phyloP scores from a whole-genome alignment of 2,113 vertebrate species.

The Terrapene triunguis region DNA sequence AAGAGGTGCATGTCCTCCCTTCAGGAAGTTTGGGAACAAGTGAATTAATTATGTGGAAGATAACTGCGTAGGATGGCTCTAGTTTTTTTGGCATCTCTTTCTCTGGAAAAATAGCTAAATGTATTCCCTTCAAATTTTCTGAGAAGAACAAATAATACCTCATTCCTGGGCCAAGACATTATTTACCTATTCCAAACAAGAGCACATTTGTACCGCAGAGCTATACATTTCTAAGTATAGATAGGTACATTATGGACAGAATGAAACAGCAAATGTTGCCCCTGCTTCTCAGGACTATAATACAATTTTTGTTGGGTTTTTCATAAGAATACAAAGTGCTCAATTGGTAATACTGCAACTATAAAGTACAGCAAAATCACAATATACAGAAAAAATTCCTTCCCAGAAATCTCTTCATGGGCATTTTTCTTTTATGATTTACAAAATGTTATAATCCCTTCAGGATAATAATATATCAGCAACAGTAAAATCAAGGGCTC shows the following conservation, averaged over 20 bases:
- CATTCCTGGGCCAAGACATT: not conserved
- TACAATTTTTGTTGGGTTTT: not conserved
- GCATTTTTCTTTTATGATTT: not conserved
- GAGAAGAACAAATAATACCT: not conserved
- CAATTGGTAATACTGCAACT: not conserved
- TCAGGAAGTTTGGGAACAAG: not conserved
- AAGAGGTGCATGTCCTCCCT: not conserved
- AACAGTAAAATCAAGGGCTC: not conserved
- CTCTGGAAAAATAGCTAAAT: not conserved
- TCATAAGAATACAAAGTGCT: not conserved
- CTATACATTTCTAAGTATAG: not conserved
- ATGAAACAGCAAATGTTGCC: not conserved
- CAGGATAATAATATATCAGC: not conserved
- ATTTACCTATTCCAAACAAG: not conserved
- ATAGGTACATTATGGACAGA: not conserved
- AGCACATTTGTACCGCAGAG: not conserved
- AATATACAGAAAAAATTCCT: not conserved
- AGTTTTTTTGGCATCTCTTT: not conserved
- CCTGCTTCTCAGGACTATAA: not conserved
- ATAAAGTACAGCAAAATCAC: not conserved
- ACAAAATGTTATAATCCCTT: not conserved
- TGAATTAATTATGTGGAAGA: not conserved
- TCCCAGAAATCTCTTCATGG: not conserved
- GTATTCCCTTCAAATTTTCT: not conserved
- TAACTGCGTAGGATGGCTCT: not conserved